These are phyloP conservation scores for Hapalemur alaotrensis DNA, from an alignment of 2,797 vertebrate genomes.

Conservation along the genomic window DNA sequence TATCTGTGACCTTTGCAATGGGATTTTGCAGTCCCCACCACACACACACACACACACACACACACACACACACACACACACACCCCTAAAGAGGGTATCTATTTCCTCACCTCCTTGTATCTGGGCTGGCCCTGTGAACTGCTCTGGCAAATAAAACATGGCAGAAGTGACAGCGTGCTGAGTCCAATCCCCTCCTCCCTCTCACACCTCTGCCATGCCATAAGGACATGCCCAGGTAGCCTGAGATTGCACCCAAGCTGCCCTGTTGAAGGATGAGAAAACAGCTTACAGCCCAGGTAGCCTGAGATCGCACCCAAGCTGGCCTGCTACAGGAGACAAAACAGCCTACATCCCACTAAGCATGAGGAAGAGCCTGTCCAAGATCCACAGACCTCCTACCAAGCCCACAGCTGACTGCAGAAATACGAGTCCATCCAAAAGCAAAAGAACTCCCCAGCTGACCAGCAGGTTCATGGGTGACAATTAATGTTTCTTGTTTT, in stretches of 20 bases:
- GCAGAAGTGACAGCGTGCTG: background rate
- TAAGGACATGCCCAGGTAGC: background rate
- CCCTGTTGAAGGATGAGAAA: background rate
- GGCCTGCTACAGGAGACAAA: background rate
- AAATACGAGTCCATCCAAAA: background rate
- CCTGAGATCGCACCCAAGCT: no score
- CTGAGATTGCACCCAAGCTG: background rate
- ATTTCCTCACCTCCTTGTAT: background rate
- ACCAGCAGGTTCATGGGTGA: background rate
- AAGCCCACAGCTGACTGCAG: background rate
- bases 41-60: no score
- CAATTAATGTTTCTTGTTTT: background rate
- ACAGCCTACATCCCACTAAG: background rate
- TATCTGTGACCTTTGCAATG: background rate
- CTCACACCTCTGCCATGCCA: background rate
- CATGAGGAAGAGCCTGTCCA: no score
- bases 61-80: background rate
- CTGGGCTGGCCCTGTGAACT: background rate
- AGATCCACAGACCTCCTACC: background rate
- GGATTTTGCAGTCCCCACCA: background rate
- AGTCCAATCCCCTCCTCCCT: no score
- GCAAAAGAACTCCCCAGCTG: background rate
- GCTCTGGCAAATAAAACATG: background rate
- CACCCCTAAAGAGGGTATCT: background rate
- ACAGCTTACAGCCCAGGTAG: background rate